Base-by-base conservation (phyloP, 1,140 invertebrate species). In the Drosophila serrata region DNA sequence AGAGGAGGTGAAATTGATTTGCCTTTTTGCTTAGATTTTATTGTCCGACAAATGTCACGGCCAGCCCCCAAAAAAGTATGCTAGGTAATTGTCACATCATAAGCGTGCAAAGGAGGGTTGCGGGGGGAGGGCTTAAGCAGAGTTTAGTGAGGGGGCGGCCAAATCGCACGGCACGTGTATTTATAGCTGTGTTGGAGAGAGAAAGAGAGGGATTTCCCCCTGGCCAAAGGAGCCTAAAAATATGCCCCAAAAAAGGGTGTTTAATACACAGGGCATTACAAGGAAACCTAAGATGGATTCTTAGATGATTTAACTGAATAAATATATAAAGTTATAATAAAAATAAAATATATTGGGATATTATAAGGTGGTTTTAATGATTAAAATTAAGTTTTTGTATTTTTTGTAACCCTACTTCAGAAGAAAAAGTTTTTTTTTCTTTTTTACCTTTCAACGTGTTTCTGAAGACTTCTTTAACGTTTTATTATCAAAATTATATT, bases 1-100 rank as follows among this genome's bases (percentile, higher is more conserved):
- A n/a, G n/a, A 64, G 77, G 59, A 68, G 81, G 56, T 53, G 45
- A 76, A 84, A 80, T 85, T 76, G 81, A 84, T 84, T 76, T 76
- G 72, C 72, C 73, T 77, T 60, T n/a, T 75, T 76, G 62, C 74
- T 53, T 33, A 56, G 62, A 65, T 65, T 84, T 84, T 63, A 63
- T 75, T 74, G 75, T 72, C 46, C 56, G 48, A 68, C 51, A 60
- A 61, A 81, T 61, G 73, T 76, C 72, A 65, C 72, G 60, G 73
- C 37, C 62, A 29, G 51, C 72, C 73, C 48, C 64, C 70, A n/a
- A 60, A 77, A 77, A 77, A 42, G 69, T 62, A 61, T 60, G 77
- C 58, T 61, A 59, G 59, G 46, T 69, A 81, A 76, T 81, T 81
- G 78, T 80, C 37, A 68, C 61, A 62, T 62, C 48, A 68, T 68